A percentile compares a stretch with the other conserved stretches of the same genome.
Conservation (phyloP, 2,113 vertebrate genomes). For the Piprites chloris region DNA sequence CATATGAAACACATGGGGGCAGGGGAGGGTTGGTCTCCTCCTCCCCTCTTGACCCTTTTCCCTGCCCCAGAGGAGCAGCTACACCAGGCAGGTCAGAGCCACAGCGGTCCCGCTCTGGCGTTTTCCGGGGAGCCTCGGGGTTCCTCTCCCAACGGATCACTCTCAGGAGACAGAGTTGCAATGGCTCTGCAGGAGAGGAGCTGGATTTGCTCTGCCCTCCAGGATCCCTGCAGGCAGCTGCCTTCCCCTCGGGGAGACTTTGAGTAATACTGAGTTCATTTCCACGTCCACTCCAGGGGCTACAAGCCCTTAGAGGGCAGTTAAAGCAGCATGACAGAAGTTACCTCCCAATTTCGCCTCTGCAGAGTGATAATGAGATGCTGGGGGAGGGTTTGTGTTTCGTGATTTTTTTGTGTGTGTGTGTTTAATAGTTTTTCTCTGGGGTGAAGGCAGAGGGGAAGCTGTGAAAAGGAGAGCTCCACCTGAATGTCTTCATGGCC, state of each 20-base stretch:
- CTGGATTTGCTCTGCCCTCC: neutral
- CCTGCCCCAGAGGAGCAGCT: conserved; percentile 8
- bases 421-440: neutral
- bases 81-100: neutral
- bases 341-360: conserved; percentile 42
- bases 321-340: conserved; percentile 70
- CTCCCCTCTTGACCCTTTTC: conserved; percentile 15
- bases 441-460: conserved; percentile 48
- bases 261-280: conserved; percentile 70
- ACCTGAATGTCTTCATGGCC: conserved; percentile 19
- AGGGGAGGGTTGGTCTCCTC: neutral
- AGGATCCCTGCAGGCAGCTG: conserved; percentile 26
- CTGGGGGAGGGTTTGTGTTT: neutral
- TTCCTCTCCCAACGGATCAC: conserved; percentile 4
- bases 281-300: conserved; percentile 24
- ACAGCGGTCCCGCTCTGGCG: neutral
- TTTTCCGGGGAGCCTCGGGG: neutral
- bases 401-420: neutral
- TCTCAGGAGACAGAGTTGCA: neutral
- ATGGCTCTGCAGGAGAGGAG: conserved; percentile 41
- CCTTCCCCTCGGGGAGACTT: conserved; percentile 31
- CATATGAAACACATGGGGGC: conserved; percentile 21
- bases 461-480: conserved; percentile 58
- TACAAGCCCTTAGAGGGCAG: conserved; percentile 7
- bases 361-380: conserved; percentile 36